A percentile compares a stretch with the other conserved stretches of the same genome.
Evolutionary conservation across 2,888 invertebrate genomes (phyloP).

Genomic region (Odontomyia ornata): DNA sequence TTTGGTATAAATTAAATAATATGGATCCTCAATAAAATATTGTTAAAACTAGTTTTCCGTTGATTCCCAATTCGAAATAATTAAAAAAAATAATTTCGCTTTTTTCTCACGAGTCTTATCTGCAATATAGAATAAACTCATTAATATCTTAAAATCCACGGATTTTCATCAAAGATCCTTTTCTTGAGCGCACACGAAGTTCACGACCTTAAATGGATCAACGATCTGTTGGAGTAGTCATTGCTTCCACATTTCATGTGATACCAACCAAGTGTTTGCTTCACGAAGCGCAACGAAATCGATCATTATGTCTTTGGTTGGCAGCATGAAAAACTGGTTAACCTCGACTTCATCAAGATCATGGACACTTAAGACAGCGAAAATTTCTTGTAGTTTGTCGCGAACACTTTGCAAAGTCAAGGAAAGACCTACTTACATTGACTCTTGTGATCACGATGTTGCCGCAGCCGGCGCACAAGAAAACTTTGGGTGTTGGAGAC

Average conservation of each 20-base stretch:
- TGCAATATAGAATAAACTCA: no score
- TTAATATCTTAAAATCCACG: no score
- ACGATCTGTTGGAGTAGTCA: constrained; percentile 1
- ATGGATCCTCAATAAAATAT: no score
- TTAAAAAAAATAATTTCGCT: no score
- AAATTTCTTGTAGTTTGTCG: constrained; percentile 34
- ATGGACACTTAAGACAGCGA: constrained; percentile 41
- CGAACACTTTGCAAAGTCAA: constrained; percentile 46
- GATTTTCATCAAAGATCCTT: neutral
- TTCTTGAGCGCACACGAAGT: neutral
- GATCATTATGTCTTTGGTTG: constrained; percentile 31
- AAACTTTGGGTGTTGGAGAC: neutral
- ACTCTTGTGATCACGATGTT: constrained; percentile 3
- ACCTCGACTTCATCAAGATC: constrained; percentile 43
- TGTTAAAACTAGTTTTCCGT: no score
- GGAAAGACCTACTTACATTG: constrained; percentile 47
- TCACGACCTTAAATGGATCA: constrained; percentile 22
- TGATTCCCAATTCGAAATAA: no score
- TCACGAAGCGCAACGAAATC: constrained; percentile 36
- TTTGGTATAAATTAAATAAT: no score
- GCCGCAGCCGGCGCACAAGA: neutral
- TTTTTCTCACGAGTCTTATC: no score
- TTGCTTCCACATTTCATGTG: neutral
- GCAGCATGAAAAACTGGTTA: constrained; percentile 40
- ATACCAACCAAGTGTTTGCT: constrained; percentile 3